Base-by-base conservation (phyloP, 2,113 vertebrate genomes). In the Grallaria varia region DNA sequence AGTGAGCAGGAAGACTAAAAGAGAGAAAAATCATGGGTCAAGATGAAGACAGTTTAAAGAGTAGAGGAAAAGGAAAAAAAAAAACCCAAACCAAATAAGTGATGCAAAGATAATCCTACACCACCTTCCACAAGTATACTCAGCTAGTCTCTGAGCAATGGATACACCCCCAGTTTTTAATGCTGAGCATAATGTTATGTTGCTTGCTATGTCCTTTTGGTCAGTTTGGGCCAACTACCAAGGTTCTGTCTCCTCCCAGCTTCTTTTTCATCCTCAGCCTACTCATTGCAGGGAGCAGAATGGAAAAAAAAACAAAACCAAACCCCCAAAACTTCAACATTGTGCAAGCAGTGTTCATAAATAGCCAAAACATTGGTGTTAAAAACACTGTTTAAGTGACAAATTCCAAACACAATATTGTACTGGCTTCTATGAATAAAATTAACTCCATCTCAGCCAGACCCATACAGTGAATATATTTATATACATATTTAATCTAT, bases 241-340 rank as follows among this genome's bases (percentile, higher is more conserved):
- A 83, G 27, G 8, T 14, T 83, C 7, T 39, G 17, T 10, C 14
- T 22, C 10, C 11, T 72, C 19, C 11, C 28, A 84, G 0, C 7
- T 80, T 80, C 25, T 68, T 79, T 40, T 11, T 1, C 5, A 39
- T 4, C 6, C 37, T 68, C 7, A 59, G 6, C 7, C 20, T 76
- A 23, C 12, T 45, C 39, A 37, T 4, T 80, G 19, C 1, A 23
- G 7, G 10, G 14, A 89, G 5, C 1, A 72, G 7, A 75, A 3
- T 10, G 7, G 5, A 60, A 50, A 15, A 42, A 55, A 37, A 37
- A 31, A 20, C 0, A 1, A 8, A 40, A 31, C 1, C 1, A 59
- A 47, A 16, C 19, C 45, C 17, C 6, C 6, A 40, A 28, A 13
- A 7, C 5, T 4, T 79, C 4, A 2, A 49, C 19, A 19, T 5